These are phyloP conservation scores for Momotus momota DNA, from an alignment of 2,797 vertebrate species.

Conservation along the genomic window DNA sequence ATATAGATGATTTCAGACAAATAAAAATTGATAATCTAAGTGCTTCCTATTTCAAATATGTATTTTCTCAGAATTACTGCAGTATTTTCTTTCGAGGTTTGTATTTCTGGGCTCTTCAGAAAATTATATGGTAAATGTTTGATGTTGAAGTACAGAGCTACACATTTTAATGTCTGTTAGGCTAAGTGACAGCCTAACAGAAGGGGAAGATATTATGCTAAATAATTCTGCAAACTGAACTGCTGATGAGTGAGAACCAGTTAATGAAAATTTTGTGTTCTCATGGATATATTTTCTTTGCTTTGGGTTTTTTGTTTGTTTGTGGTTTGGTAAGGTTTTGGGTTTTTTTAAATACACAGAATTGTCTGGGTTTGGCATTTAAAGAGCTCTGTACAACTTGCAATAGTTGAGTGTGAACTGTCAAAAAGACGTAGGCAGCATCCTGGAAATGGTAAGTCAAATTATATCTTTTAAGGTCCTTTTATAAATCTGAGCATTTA, in stretches of 20 bases:
- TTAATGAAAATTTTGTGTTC: neutral
- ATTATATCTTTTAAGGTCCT: neutral
- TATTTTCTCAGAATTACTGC: neutral
- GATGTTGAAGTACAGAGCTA: neutral
- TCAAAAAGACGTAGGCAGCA: neutral
- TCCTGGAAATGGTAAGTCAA: neutral
- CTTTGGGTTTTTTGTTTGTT: neutral
- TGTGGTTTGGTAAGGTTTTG: neutral
- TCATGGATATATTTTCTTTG: neutral
- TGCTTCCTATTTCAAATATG: neutral
- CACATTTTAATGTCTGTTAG: neutral
- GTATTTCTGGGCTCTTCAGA: neutral
- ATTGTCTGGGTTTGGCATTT: neutral
- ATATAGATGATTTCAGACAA: neutral
- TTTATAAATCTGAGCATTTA: neutral
- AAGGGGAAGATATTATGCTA: neutral
- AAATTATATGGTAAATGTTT: slow-evolving; percentile 1
- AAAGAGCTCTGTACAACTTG: neutral
- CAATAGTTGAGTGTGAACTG: neutral
- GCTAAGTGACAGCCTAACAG: neutral
- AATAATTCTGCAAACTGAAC: neutral
- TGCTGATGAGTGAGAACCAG: neutral
- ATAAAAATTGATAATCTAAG: neutral
- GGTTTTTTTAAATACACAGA: neutral
- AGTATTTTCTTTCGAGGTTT: neutral